phyloP scores from a whole-genome alignment of 53 echinoderm and acorn worm species.

The Patiria pectinifera region DNA sequence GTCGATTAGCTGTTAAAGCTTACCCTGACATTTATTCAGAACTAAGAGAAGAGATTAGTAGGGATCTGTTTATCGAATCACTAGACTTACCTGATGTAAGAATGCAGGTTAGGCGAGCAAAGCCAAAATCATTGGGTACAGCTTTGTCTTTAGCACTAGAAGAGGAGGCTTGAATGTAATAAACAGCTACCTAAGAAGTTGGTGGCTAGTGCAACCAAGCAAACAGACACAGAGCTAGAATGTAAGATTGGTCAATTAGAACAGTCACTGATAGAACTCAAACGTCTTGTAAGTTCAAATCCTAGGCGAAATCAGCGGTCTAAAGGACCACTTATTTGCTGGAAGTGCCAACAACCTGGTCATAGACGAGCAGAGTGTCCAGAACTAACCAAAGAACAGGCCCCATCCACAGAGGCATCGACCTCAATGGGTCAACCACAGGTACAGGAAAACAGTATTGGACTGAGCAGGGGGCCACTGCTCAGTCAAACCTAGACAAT shows the following conservation, averaged over 20 bases:
- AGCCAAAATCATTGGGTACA: background rate
- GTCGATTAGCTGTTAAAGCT: background rate
- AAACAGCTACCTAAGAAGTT: background rate
- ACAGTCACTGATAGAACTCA: background rate
- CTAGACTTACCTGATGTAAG: conserved; percentile 1
- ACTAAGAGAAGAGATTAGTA: conserved; percentile 1
- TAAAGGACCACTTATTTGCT: conserved; percentile 28
- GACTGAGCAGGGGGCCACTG: conserved; percentile 37
- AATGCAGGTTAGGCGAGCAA: conserved; percentile 15
- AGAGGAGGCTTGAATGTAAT: conserved; percentile 26
- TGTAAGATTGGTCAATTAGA: background rate
- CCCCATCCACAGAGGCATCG: background rate
- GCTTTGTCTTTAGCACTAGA: conserved; percentile 3
- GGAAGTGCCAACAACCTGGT: conserved; percentile 18
- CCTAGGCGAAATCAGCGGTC: background rate
- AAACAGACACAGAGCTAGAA: conserved; percentile 3
- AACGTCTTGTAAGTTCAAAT: background rate
- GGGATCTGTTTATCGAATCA: conserved; percentile 25
- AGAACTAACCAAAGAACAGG: background rate
- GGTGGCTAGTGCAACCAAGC: conserved; percentile 10
- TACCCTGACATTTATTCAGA: conserved; percentile 23
- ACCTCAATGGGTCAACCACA: background rate
- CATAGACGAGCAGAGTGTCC: conserved; percentile 20
- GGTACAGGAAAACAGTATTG: background rate
- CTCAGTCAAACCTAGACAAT: background rate